A percentile compares a stretch with the other conserved stretches of the same genome.
phyloP scores from a whole-genome alignment of 2,797 vertebrate genomes.

The Chaenodraco wilsoni region DNA sequence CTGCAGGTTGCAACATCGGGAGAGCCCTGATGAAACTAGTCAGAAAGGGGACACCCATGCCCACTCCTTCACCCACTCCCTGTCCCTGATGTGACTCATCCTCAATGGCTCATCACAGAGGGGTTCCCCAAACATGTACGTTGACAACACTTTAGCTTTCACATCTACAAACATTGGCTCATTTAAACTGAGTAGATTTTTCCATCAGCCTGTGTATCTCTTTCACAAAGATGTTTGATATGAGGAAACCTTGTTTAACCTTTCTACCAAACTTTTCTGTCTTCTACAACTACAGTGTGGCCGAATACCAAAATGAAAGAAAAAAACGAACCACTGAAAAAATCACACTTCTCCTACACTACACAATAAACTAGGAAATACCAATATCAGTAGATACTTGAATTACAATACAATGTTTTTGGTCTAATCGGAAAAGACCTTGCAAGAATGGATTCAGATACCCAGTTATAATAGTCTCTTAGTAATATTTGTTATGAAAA shows the following conservation, averaged over 20 bases:
- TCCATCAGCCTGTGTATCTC: slow-evolving; percentile 51
- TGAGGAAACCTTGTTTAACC: slow-evolving; percentile 59
- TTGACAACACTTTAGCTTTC: slow-evolving; percentile 61
- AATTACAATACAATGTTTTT: neutral
- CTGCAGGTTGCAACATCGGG: slow-evolving; percentile 64
- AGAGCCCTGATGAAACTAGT: slow-evolving; percentile 81
- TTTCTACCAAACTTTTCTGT: slow-evolving; percentile 34
- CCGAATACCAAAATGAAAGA: slow-evolving; percentile 9
- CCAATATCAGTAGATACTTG: slow-evolving; percentile 1
- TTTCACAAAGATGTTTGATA: slow-evolving; percentile 40
- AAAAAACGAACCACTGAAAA: slow-evolving; percentile 26
- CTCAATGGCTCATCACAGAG: slow-evolving; percentile 48
- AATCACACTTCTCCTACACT: slow-evolving; percentile 4
- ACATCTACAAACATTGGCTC: slow-evolving; percentile 51
- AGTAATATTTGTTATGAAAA: neutral
- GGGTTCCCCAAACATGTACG: slow-evolving; percentile 78
- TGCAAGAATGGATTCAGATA: neutral
- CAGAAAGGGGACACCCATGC: slow-evolving; percentile 80
- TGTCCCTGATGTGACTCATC: slow-evolving; percentile 69
- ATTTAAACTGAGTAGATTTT: slow-evolving; percentile 55
- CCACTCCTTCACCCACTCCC: slow-evolving; percentile 68
- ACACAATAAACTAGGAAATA: slow-evolving; percentile 29
- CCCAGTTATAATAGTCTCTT: neutral
- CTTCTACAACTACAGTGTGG: slow-evolving; percentile 5
- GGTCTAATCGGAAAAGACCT: neutral